phyloP scores from a whole-genome alignment of 2,797 vertebrate genomes.

The Hypotaenidia philippensis region DNA sequence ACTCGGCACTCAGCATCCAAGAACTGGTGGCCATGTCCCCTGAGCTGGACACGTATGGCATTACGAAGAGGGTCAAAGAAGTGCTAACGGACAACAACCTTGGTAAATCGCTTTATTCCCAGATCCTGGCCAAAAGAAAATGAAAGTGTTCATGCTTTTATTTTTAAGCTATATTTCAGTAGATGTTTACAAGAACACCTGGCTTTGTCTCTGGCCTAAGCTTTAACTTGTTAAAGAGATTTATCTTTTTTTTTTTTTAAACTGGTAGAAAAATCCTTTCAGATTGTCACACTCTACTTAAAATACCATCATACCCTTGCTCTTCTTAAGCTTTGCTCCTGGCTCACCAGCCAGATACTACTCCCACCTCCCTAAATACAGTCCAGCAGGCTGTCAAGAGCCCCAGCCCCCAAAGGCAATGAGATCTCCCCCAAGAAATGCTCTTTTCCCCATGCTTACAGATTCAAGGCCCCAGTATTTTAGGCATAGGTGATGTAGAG shows the following conservation, averaged over 20 bases:
- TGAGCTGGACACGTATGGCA: slow-evolving; percentile 95
- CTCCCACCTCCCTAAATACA: neutral
- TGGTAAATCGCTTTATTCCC: slow-evolving; percentile 79
- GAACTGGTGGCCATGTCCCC: slow-evolving; percentile 95
- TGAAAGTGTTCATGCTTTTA: neutral
- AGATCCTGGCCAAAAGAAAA: neutral
- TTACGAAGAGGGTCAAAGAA: slow-evolving; percentile 97
- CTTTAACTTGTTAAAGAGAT: neutral
- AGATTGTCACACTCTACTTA: neutral
- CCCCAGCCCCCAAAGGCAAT: neutral
- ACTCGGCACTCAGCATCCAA: slow-evolving; percentile 93
- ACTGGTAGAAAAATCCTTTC: neutral
- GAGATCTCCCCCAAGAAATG: neutral
- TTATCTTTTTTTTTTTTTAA: neutral
- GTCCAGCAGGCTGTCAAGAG: neutral
- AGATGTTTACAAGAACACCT: neutral
- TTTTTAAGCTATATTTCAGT: neutral
- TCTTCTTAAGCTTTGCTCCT: neutral
- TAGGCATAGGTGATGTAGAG: neutral
- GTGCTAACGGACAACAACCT: slow-evolving; percentile 97
- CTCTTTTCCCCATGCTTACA: neutral
- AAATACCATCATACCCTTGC: neutral
- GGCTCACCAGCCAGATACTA: neutral
- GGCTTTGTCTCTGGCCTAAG: neutral
- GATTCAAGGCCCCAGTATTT: neutral